Base-by-base conservation (phyloP, 1,140 invertebrate species). In the Drosophila asahinai region DNA sequence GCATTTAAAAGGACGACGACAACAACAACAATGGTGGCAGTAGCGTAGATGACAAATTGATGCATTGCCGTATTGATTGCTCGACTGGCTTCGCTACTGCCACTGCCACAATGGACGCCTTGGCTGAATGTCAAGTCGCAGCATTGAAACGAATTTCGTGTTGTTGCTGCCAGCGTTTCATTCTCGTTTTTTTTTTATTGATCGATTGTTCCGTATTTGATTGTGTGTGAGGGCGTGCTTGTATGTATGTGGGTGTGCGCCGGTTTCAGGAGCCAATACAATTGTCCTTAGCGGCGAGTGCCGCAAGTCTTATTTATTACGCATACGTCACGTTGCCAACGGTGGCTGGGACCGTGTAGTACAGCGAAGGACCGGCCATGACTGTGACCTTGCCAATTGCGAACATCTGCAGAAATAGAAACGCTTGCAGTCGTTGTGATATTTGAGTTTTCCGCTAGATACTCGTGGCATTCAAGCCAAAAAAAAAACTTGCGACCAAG, bases 71-170 rank as follows among this genome's bases (percentile, higher is more conserved):
- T 89, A 87, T 87, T 84, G 83, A 89, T 87, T 89, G 70, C 45
- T 48, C 59, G 48, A 45, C 65, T 80, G 54, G 67, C 77, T 80
- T 75, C 59, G 70, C 60, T 57, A 55, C 72, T 77, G 76, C 65
- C 66, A 71, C 64, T 72, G 77, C 58, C 80, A 68, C 66, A 67
- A 67, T 74, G 57, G 47, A 42, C 65, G 75, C 67, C 83, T 89
- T 83, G 72, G 84, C 68, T 87, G 77, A 87, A 87, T 87, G 83
- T 87, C 83, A 87, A 87, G 83, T 87, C 81, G 59, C 77, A 89
- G 81, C 81, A 83, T 80, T 84, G 81, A 80, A 66, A 66, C 72
- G 71, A 67, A 71, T 61, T 71, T 68, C 57, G 61, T 80, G 60
- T 70, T 70, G 73, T 81, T 76, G 52, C 38, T 77, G 58, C 12